Evolutionary conservation across 2,888 invertebrate genomes (phyloP), one percentile per base, ranked within the genome.

Genomic region (Lasiommata megera): DNA sequence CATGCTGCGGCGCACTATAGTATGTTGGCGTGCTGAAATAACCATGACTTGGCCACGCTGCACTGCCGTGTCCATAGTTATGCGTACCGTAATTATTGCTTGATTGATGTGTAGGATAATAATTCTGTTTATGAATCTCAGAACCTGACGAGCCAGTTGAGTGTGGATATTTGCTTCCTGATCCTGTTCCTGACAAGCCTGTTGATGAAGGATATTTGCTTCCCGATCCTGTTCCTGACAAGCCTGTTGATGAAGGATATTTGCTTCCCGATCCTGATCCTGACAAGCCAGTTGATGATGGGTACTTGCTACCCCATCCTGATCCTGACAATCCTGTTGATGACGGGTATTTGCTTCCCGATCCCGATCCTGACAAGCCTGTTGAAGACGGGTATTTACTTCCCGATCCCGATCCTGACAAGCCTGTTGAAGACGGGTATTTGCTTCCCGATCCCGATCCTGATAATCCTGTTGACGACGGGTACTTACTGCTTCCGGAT

Each of bases 1-100:
- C 73, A 43, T 88, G 76, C 58, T 88, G 88, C 0, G 89, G 89
- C 23, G 82, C 66, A 0, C 74, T 65, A 60, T 84, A 79, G 58
- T 84, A 85, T 8, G 74, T 68, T 11, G 72, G 71, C 3, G 61
- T 62, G 40, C 59, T 58, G 37, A 40, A 59, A 56, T 54, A 54
- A 9, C 56, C 61, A 11, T 56, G 53, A 31, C 58, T 57, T 55
- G 38, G 38, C 23, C 23, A 5, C 23, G 23, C 3, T 23, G 5
- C 23, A 34, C 11, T 34, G 14, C 57, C 58, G 16, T 40, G 31
- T 6, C 58, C 57, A 58, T 68, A 64, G 7, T 56, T 53, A 41
- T 65, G 48, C 36, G 56, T 48, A 6, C 12, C 40, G 53, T 62
- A 44, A 41, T 38, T 50, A 40, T 58, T 66, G 28, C 59, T 65